A percentile compares a stretch with the other conserved stretches of the same genome.
Evolutionary conservation across 2,113 vertebrate genomes (phyloP).

Genomic region (Aptenodytes patagonicus): DNA sequence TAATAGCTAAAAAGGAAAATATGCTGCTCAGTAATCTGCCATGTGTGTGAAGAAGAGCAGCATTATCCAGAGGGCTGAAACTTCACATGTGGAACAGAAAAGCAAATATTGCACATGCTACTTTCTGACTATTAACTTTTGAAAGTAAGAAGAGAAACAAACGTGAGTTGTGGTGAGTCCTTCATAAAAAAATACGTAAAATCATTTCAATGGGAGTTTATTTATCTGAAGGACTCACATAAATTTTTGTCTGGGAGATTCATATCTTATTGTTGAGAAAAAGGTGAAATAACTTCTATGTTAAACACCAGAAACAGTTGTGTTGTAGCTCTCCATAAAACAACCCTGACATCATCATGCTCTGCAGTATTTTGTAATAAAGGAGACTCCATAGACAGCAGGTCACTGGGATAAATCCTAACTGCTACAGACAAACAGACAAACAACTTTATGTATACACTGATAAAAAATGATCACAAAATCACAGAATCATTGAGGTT

Average conservation of each 20-base stretch:
- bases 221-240: too few relatives aligned
- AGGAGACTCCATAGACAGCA: background rate
- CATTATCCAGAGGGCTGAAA: background rate
- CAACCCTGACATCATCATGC: background rate
- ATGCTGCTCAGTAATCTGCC: background rate
- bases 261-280: background rate
- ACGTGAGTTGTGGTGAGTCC: background rate
- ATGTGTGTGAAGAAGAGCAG: background rate
- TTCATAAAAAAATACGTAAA: background rate
- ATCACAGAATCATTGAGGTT: background rate
- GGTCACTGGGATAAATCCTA: background rate
- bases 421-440: background rate
- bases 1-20: background rate
- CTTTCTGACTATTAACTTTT: background rate
- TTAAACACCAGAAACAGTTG: background rate
- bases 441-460: too few relatives aligned
- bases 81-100: background rate
- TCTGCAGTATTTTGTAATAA: background rate
- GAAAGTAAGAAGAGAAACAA: background rate
- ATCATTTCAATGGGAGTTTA: background rate
- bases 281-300: background rate
- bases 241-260: background rate
- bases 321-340: background rate
- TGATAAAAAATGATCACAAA: background rate
- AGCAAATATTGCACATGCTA: background rate